These are phyloP conservation scores for Temnothorax nylanderi DNA, from an alignment of 1,140 invertebrate species.

Conservation along the genomic window DNA sequence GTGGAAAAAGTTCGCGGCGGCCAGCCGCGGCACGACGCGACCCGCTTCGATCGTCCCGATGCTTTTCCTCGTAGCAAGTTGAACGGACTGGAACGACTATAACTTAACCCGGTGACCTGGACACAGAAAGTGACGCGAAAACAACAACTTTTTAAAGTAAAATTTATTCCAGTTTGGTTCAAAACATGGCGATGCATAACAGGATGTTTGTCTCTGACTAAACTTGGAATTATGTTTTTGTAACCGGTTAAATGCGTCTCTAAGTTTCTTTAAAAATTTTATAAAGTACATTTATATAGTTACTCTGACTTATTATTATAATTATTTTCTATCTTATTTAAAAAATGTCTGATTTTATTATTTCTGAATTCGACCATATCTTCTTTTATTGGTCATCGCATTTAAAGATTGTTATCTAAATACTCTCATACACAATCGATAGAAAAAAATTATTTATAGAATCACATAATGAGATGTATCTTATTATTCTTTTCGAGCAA, in stretches of 20 bases:
- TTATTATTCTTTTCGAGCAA: background rate
- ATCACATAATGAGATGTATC: too few species aligned
- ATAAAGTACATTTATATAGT: background rate
- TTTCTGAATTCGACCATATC: background rate
- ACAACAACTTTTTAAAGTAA: conserved; percentile 34
- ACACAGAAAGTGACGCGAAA: background rate
- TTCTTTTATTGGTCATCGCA: background rate
- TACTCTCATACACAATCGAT: background rate
- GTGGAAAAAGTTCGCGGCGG: conserved; percentile 50
- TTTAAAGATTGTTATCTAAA: background rate
- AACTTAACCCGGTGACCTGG: conserved; percentile 33
- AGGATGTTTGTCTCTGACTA: background rate
- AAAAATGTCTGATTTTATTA: background rate
- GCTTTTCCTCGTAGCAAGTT: conserved; percentile 24
- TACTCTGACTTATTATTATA: background rate
- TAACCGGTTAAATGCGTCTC: background rate
- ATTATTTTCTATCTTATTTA: background rate
- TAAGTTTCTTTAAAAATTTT: background rate
- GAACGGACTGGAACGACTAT: conserved; percentile 3
- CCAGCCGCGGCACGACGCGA: conserved; percentile 11
- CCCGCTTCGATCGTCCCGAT: conserved; percentile 26
- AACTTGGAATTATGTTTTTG: background rate
- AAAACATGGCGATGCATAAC: background rate
- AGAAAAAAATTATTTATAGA: background rate
- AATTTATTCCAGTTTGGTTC: background rate